A percentile compares a stretch with the other conserved stretches of the same genome.
phyloP scores from a whole-genome alignment of 2,888 invertebrate genomes.

The Sipha maydis region DNA sequence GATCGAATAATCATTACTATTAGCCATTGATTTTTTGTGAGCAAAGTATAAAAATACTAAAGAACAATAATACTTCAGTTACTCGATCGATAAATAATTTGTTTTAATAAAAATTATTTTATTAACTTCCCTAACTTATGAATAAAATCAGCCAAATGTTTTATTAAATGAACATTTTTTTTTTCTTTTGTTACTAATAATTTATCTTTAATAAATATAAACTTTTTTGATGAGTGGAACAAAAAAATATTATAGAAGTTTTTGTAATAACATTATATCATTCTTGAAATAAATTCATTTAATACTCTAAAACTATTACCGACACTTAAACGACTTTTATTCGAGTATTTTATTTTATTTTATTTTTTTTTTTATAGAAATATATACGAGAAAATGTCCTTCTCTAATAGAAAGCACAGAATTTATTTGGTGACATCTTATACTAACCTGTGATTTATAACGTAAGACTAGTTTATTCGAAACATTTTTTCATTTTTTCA shows the following conservation, averaged over 20 bases:
- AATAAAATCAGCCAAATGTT: too few relatives aligned
- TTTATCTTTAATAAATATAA: background rate
- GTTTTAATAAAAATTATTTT: too few relatives aligned
- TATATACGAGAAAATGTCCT: background rate
- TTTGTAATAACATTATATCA: background rate
- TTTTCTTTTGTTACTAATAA: background rate
- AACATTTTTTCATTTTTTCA: slow-evolving; percentile 15
- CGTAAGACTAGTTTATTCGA: background rate
- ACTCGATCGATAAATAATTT: too few relatives aligned
- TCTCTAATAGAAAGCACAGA: background rate
- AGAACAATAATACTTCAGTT: too few relatives aligned
- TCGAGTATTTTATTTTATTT: background rate
- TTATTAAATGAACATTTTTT: too few relatives aligned
- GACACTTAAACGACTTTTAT: slow-evolving; percentile 1
- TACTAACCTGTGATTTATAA: slow-evolving; percentile 25
- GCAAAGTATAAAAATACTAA: too few relatives aligned
- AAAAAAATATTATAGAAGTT: slow-evolving; percentile 15
- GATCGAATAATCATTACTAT: too few relatives aligned
- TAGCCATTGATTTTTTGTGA: too few relatives aligned
- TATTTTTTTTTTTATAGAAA: background rate
- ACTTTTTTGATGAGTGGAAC: background rate
- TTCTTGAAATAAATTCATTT: background rate
- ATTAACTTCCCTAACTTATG: too few relatives aligned
- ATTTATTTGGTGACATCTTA: slow-evolving; percentile 3
- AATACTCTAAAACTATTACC: background rate